These are phyloP conservation scores for Drosophila eugracilis DNA, from an alignment of 1,140 invertebrate species.

Conservation along the genomic window DNA sequence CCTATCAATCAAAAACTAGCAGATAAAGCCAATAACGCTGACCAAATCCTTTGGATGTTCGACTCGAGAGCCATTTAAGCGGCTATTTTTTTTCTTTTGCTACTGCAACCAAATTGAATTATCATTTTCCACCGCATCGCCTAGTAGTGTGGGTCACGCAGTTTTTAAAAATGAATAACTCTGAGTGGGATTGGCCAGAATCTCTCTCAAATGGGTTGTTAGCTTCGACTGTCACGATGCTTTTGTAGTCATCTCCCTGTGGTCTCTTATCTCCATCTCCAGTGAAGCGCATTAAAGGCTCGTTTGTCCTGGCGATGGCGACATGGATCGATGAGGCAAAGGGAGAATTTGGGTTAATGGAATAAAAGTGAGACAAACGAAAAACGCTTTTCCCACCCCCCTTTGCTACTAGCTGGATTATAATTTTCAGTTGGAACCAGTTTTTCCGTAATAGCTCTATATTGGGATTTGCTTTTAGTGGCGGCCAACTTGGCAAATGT, in stretches of 20 bases:
- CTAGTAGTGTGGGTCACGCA: conserved; percentile 28
- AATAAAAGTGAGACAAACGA: conserved; percentile 61
- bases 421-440: conserved; percentile 16
- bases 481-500: conserved; percentile 36
- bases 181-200: conserved; percentile 30
- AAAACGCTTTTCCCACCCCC: conserved; percentile 11
- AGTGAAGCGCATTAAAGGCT: conserved; percentile 67
- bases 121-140: conserved; percentile 47
- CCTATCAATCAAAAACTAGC: conserved; percentile 73
- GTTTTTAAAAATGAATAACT: conserved; percentile 78
- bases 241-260: background rate
- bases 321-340: conserved; percentile 56
- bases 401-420: conserved; percentile 11
- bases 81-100: conserved; percentile 28
- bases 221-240: conserved; percentile 5
- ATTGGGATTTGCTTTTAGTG: conserved; percentile 26
- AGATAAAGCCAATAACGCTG: conserved; percentile 59
- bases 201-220: conserved; percentile 3
- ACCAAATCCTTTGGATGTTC: conserved; percentile 61
- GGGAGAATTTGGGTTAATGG: conserved; percentile 70
- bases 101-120: conserved; percentile 71
- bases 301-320: conserved; percentile 58
- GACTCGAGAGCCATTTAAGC: conserved; percentile 64
- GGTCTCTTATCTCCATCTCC: conserved; percentile 21
- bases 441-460: conserved; percentile 24